Percentiles rank a stretch among this genome's conserved stretches.
Conservation (phyloP, 2,888 invertebrate genomes). For the Heliconius aoede region DNA sequence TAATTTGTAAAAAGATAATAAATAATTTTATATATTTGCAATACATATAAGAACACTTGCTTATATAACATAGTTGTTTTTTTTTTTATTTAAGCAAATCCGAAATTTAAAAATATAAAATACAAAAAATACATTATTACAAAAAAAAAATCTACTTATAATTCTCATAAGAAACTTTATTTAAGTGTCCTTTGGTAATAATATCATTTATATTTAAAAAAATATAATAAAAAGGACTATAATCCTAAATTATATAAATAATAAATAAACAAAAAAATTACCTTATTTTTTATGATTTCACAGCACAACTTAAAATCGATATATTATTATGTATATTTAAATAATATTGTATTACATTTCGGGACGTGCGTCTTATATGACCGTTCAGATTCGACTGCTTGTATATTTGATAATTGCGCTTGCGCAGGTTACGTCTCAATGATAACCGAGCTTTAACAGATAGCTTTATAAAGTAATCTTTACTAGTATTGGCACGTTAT, state of each 20-base stretch:
- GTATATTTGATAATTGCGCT: constrained; percentile 39
- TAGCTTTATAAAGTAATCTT: constrained; percentile 5
- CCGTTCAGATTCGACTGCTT: constrained; percentile 43
- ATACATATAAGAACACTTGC: background rate
- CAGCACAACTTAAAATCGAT: constrained; percentile 20
- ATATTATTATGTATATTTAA: constrained; percentile 1
- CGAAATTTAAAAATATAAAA: background rate
- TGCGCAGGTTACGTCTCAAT: constrained; percentile 34
- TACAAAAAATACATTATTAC: background rate
- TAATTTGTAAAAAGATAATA: too few relatives aligned
- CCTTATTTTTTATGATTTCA: background rate
- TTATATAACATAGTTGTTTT: background rate
- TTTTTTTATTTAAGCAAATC: background rate
- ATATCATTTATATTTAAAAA: background rate
- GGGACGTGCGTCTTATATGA: constrained; percentile 29
- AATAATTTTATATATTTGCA: background rate
- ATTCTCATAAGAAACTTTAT: background rate
- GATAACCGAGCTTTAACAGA: constrained; percentile 34
- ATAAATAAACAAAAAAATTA: background rate
- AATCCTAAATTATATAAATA: background rate
- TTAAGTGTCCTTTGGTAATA: background rate
- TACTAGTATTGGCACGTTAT: background rate
- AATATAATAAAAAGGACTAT: too few relatives aligned
- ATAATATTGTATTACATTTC: constrained; percentile 25
- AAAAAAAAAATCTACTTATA: background rate